Percentiles rank a stretch among this genome's conserved stretches.
These are phyloP conservation scores for Atta cephalotes DNA, from an alignment of 1,140 invertebrate genomes.

Conservation along the genomic window DNA sequence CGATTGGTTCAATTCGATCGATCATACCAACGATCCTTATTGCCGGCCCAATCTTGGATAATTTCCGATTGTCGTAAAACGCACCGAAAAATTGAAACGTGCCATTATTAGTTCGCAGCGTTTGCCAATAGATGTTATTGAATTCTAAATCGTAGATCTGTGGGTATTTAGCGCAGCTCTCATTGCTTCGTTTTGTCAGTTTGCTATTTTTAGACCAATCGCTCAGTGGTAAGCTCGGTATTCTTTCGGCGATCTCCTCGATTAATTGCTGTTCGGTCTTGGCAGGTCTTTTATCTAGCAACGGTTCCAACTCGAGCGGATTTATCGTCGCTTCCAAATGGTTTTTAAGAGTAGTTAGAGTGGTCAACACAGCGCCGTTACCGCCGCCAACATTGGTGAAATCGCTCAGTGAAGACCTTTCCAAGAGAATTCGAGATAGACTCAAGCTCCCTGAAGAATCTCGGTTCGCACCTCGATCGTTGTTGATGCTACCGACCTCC, in stretches of 20 bases:
- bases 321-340: conserved; percentile 80
- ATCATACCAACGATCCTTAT: conserved; percentile 96
- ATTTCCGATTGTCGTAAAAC: conserved; percentile 93
- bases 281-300: conserved; percentile 89
- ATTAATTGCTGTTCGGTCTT: conserved; percentile 92
- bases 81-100: conserved; percentile 96
- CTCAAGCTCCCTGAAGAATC: conserved; percentile 82
- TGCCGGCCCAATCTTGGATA: conserved; percentile 92
- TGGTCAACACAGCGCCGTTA: conserved; percentile 64
- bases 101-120: conserved; percentile 91
- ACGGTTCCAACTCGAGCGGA: conserved; percentile 83
- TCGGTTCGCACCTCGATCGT: conserved; percentile 73
- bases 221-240: conserved; percentile 93
- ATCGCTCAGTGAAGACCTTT: conserved; percentile 65
- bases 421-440: conserved; percentile 81
- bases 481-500: conserved; percentile 67
- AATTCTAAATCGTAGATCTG: conserved; percentile 95
- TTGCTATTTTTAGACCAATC: conserved; percentile 94
- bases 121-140: conserved; percentile 97
- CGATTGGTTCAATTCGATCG: conserved; percentile 93
- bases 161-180: conserved; percentile 92
- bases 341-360: conserved; percentile 73
- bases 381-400: conserved; percentile 69
- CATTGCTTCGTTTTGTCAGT: conserved; percentile 86
- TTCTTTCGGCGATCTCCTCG: conserved; percentile 90